Conservation (phyloP, 1,140 invertebrate species). For the Fopius arisanus region DNA sequence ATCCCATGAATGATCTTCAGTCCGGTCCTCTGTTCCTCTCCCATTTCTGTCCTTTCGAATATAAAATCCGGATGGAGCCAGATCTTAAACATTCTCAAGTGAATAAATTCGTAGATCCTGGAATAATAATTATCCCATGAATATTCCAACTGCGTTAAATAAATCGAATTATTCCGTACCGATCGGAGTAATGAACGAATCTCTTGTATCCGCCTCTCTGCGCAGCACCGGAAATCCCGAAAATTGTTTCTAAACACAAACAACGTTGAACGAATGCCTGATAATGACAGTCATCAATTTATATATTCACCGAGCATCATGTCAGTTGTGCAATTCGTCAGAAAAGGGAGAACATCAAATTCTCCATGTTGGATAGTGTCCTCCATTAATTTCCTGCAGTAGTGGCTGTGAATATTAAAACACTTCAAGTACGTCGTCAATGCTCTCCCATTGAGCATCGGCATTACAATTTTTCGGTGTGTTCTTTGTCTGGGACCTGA, state of each 20-base stretch:
- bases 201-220: constrained; percentile 34
- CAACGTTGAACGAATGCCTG: background rate
- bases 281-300: background rate
- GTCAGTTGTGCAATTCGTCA: constrained; percentile 47
- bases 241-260: constrained; percentile 31
- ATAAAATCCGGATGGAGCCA: constrained; percentile 69
- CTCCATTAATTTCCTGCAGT: constrained; percentile 34
- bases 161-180: constrained; percentile 9
- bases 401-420: constrained; percentile 46
- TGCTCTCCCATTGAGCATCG: constrained; percentile 51
- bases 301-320: constrained; percentile 47
- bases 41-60: constrained; percentile 62
- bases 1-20: constrained; percentile 67
- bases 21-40: constrained; percentile 61
- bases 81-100: constrained; percentile 68
- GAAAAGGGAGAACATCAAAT: constrained; percentile 49
- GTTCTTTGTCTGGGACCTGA: constrained; percentile 42
- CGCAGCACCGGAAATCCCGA: constrained; percentile 31
- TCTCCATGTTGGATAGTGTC: constrained; percentile 30
- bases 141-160: background rate
- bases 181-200: constrained; percentile 36
- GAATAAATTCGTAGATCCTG: constrained; percentile 59
- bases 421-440: constrained; percentile 48
- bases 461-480: constrained; percentile 55
- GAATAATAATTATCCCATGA: background rate